These are phyloP conservation scores for Crambe crambe DNA, from an alignment of 37 sponge, comb jelly and placozoan genomes.

Conservation along the genomic window DNA sequence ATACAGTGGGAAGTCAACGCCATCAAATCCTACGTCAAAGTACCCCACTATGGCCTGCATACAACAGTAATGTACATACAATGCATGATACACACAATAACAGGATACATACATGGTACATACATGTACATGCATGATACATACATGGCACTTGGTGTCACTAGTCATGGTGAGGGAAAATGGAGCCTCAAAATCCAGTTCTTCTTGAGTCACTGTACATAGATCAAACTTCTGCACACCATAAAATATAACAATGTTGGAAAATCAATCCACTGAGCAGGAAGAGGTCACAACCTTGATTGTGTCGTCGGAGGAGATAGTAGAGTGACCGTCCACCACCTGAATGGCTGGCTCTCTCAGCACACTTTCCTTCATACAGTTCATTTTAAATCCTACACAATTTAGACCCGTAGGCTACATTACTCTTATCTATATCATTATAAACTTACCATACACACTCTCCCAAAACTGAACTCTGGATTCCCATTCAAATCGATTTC, in stretches of 20 bases:
- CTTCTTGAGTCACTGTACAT: conserved; percentile 7
- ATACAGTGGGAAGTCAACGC: neutral
- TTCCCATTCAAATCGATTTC: conserved; percentile 28
- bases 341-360: conserved; percentile 56
- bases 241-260: neutral
- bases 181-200: conserved; percentile 57
- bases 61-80: too few relatives aligned
- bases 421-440: neutral
- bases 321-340: conserved; percentile 18
- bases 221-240: conserved; percentile 55
- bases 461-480: conserved; percentile 73
- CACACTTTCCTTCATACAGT: conserved; percentile 57
- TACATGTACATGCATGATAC: too few relatives aligned
- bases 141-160: conserved; percentile 40
- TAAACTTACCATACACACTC: conserved; percentile 69
- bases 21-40: conserved; percentile 68
- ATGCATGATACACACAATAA: neutral
- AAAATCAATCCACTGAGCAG: neutral
- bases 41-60: conserved; percentile 71
- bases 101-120: neutral
- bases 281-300: conserved; percentile 45
- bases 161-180: conserved; percentile 45
- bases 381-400: conserved; percentile 82
- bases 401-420: neutral
- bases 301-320: conserved; percentile 55